Evolutionary conservation across 2,113 vertebrate species (phyloP), one percentile per base, ranked within the genome.

Genomic region (Calyptomena viridis): DNA sequence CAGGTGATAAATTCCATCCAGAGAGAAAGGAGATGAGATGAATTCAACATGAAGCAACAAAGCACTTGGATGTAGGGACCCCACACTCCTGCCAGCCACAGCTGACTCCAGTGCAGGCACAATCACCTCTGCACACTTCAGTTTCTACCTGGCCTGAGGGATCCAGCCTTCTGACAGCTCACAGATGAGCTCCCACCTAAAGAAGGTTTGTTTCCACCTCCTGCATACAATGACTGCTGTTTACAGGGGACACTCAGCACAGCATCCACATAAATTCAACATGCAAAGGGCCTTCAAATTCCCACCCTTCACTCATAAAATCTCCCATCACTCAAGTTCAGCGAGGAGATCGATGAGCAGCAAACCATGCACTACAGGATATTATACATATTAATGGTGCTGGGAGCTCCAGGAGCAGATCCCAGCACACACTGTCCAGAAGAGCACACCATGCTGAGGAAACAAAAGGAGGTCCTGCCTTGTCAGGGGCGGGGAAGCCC

Each of bases 381-480:
- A 66, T 16, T 76, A 69, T 31, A n/a, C 14, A 6, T 37, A 23
- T 23, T 60, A 63, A 63, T 0, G 1, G n/a, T 4, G 1, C 53
- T 18, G 40, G 44, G n/a, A 93, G 49, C 62, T 90, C 62, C 21
- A 3, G 14, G 33, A 64, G 40, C 64, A 73, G 80, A 68, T 33
- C 44, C 42, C 37, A 67, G 73, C 75, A 71, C 68, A 37, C 35
- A 44, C 31, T 5, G 6, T 30, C 3, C 39, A 60, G 9, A 64
- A 58, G 30, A 66, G 31, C 78, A 95, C 86, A 76, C 30, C 81
- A 93, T 87, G 92, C 87, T 42, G 47, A 91, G 33, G 24, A 58
- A 86, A 58, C 8, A 94, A 87, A 82, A 82, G 64, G 62, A 71
- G 23, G 40, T 91, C 97, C 94, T 95, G 97, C 95, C 92, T 95